phyloP scores from a whole-genome alignment of 2,113 vertebrate species.

The Reinhardtius hippoglossoides region DNA sequence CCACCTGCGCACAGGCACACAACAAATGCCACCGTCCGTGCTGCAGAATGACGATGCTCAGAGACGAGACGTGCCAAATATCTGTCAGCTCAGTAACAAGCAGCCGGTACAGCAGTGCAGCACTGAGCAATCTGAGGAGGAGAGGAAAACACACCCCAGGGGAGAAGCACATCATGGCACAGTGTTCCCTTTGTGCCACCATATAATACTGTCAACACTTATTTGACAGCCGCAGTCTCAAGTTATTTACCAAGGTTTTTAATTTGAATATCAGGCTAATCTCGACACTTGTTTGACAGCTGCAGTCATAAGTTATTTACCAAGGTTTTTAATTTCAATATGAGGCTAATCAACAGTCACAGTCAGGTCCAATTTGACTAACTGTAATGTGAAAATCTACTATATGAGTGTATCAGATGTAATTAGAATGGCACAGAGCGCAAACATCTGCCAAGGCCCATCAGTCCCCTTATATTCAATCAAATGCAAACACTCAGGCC shows the following conservation, averaged over 20 bases:
- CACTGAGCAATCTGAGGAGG: conserved; percentile 5
- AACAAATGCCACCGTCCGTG: conserved; percentile 6
- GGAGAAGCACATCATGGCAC: conserved; percentile 42
- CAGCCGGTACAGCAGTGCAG: conserved; percentile 16
- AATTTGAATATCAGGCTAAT: not conserved
- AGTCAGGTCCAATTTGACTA: too few relatives aligned
- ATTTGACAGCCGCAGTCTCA: not conserved
- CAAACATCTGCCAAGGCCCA: too few relatives aligned
- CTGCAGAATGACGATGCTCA: conserved; percentile 17
- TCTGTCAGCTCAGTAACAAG: conserved; percentile 27
- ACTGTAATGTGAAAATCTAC: too few relatives aligned
- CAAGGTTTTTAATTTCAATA: not conserved
- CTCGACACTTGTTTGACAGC: not conserved
- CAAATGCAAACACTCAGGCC: too few relatives aligned
- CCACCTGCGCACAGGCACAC: conserved; percentile 20
- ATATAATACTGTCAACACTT: conserved; percentile 31
- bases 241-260: not conserved
- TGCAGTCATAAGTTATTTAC: not conserved
- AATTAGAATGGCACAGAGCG: too few relatives aligned
- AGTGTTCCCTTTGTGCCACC: conserved; percentile 34
- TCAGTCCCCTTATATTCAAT: too few relatives aligned
- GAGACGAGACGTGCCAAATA: conserved; percentile 22
- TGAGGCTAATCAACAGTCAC: too few relatives aligned
- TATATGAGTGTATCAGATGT: too few relatives aligned
- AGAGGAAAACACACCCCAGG: conserved; percentile 15